phyloP scores from a whole-genome alignment of 2,113 vertebrate genomes.

The Chaetura pelagica region DNA sequence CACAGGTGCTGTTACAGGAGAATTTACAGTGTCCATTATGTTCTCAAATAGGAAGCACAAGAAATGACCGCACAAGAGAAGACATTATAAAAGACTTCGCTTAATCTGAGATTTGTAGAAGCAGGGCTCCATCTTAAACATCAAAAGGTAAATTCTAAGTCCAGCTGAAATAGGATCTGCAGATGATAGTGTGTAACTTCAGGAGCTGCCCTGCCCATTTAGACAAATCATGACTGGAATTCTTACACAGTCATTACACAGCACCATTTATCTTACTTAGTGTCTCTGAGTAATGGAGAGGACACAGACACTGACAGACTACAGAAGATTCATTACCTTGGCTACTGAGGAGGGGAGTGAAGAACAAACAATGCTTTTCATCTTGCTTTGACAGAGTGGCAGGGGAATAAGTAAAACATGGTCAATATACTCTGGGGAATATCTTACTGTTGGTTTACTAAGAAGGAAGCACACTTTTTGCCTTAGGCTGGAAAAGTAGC shows the following conservation, averaged over 20 bases:
- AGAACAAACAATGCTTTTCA: constrained; percentile 2
- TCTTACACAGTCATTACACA: neutral
- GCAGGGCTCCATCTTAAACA: neutral
- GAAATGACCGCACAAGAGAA: neutral
- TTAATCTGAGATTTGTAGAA: constrained; percentile 35
- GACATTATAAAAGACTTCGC: neutral
- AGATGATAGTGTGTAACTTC: neutral
- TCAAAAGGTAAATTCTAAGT: neutral
- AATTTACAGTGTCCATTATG: constrained; percentile 34
- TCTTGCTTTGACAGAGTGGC: neutral
- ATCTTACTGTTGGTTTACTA: neutral
- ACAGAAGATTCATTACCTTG: neutral
- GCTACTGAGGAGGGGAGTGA: neutral
- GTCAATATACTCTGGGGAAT: neutral
- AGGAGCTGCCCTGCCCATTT: neutral
- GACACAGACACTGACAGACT: neutral
- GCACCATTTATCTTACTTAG: neutral
- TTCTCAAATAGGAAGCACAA: constrained; percentile 5
- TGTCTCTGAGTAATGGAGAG: neutral
- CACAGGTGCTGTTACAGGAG: neutral
- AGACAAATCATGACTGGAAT: neutral
- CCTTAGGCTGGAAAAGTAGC: neutral
- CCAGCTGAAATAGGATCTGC: neutral
- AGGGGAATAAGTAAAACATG: neutral
- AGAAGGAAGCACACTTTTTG: neutral